Evolutionary conservation across 2,797 vertebrate genomes (phyloP), one percentile per base, ranked within the genome.

Genomic region (Gallinago solitaria): DNA sequence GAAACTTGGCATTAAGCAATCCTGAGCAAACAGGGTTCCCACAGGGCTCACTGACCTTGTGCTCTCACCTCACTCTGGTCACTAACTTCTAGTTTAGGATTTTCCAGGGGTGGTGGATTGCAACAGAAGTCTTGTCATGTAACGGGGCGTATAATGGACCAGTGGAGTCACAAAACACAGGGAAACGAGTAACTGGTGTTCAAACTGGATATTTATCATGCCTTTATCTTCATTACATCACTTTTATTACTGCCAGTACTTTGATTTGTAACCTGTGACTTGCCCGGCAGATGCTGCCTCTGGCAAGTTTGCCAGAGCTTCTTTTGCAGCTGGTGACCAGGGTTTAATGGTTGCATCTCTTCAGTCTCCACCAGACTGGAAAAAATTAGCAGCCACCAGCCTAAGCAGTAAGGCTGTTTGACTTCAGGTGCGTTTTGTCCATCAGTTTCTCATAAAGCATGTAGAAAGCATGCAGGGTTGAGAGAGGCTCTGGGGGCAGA

Each of bases 31-130:
- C 7, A 43, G 6, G 1, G 1, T 11, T 91, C 48, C 85, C 35
- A 51, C 0, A 0, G 48, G 35, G 12, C 47, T 48, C 60, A 48
- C 23, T 24, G 41, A 0, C 16, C 21, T 90, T 7, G 3, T 48
- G 19, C 27, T 71, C n/a, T 76, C 56, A 25, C 35, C 32, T 83
- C 35, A 15, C 32, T 71, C 39, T 0, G 1, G 12, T 67, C 56
- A 64, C 56, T 43, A 13, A 15, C 35, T 70, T 65, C 60, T 12
- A 5, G 16, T 20, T 61, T 14, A 47, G 54, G 59, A 54, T 47
- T 51, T 92, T 9, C 25, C 43, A 37, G 28, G 9, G 2, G 0
- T 39, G 23, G 17, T 13, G 14, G 3, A 50, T 27, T 57, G 57
- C 67, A 90, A 61, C 11, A 75, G 43, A 45, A 71, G 6, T 30